Conservation (phyloP, 1,140 invertebrate species). For the Drosophila bifasciata region DNA sequence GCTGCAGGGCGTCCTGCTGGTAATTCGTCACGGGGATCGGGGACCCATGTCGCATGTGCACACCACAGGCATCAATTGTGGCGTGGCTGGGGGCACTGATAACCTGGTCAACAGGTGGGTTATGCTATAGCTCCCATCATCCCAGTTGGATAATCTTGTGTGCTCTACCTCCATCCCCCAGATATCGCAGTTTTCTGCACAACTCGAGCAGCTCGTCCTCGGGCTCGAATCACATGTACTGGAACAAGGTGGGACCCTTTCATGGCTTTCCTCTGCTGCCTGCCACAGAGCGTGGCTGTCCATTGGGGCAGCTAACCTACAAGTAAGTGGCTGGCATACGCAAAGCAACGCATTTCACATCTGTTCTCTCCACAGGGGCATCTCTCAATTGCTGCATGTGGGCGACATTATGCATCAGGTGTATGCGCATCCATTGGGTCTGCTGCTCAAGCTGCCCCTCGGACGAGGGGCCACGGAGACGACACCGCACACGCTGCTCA, state of each 20-base stretch:
- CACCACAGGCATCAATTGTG: constrained; percentile 91
- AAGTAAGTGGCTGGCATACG: constrained; percentile 77
- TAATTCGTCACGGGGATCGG: constrained; percentile 94
- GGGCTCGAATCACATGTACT: constrained; percentile 87
- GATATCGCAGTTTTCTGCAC: constrained; percentile 86
- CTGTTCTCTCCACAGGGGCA: constrained; percentile 82
- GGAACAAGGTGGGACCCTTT: constrained; percentile 92
- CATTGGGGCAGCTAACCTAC: constrained; percentile 89
- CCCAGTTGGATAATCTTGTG: constrained; percentile 59
- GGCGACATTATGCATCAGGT: constrained; percentile 89
- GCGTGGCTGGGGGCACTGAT: constrained; percentile 85
- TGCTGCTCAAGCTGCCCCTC: constrained; percentile 75
- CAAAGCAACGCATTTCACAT: background rate
- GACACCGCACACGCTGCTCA: constrained; percentile 72
- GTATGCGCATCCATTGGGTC: constrained; percentile 87
- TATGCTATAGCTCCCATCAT: constrained; percentile 6
- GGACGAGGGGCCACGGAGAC: constrained; percentile 49
- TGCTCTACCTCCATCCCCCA: constrained; percentile 65
- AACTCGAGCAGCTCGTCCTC: constrained; percentile 85
- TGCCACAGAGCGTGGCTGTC: constrained; percentile 86
- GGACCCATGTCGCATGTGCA: constrained; percentile 92
- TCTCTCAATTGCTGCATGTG: constrained; percentile 90
- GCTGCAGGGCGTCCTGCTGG: constrained; percentile 90
- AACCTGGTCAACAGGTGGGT: constrained; percentile 84
- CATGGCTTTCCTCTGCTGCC: constrained; percentile 92